Base-by-base conservation (phyloP, 2,888 invertebrate genomes). In the Ceriagrion tenellum region DNA sequence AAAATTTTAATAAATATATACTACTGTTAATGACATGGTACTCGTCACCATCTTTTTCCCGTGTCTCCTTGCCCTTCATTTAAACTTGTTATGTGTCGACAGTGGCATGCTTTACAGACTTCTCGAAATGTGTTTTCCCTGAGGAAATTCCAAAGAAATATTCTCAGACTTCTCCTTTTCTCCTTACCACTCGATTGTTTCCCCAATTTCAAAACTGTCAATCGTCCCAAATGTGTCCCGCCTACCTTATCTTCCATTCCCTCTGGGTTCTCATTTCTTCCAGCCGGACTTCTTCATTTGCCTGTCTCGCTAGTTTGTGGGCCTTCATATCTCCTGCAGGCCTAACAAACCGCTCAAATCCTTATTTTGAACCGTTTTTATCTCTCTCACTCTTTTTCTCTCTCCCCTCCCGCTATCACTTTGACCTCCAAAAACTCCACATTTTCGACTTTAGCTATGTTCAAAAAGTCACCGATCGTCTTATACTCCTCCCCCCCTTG, bases 131-230 rank as follows among this genome's bases (percentile, higher is more conserved):
- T 35, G 81, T 13, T 81, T 35, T 81, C 81, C 18, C 81, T 35
- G 16, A 13, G 12, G 35, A 35, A 13, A 35, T 81, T 35, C 81
- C 13, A 4, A 35, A 35, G 26, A 16, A 35, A 35, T 35, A 16
- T 81, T 81, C 81, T 35, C 81, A 13, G 13, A 3, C 81, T 13
- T 81, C 10, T 35, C 35, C 23, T 69, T 13, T 0, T 4, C 30
- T 35, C 81, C 23, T 35, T 35, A 1, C 35, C 30, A 13, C 35
- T 13, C 35, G 13, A 81, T 81, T 81, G 81, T 81, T 81, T 81
- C 35, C 35, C 35, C 81, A 81, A 81, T 81, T 81, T 16, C 81
- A 81, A 81, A 81, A 81, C 81, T 81, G 81, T 81, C 81, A 81
- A 81, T 81, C 81, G 81, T 12, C 35, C 35, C 12, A 16, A 35